Percentiles rank a stretch among this genome's conserved stretches.
These are phyloP conservation scores for Oophaga pumilio DNA, from an alignment of 2,113 vertebrate genomes.

Conservation along the genomic window DNA sequence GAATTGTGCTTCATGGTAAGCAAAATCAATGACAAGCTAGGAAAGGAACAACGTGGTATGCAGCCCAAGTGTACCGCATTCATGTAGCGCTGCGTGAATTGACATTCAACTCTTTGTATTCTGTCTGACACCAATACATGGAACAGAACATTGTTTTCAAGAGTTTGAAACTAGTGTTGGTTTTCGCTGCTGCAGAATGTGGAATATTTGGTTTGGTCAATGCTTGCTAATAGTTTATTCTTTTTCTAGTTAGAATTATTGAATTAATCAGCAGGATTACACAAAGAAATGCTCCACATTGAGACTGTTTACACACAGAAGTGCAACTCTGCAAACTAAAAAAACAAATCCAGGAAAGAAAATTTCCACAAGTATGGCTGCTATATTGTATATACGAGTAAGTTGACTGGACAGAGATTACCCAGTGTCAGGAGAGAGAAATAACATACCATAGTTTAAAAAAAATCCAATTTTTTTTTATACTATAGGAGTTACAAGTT, in stretches of 20 bases:
- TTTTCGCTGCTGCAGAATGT: neutral
- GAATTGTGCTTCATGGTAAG: conserved; percentile 9
- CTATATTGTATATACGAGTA: neutral
- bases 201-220: neutral
- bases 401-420: neutral
- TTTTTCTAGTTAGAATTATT: neutral
- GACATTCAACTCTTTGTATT: neutral
- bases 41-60: conserved; percentile 2
- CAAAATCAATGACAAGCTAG: conserved; percentile 29
- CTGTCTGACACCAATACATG: neutral
- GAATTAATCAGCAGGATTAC: neutral
- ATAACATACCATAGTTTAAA: too few relatives aligned
- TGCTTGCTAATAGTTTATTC: neutral
- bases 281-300: neutral
- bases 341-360: neutral
- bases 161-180: neutral
- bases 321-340: neutral
- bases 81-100: neutral
- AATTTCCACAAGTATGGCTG: neutral
- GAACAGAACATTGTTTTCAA: neutral
- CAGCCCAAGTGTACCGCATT: neutral
- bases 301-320: neutral
- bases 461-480: too few relatives aligned
- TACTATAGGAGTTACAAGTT: too few relatives aligned
- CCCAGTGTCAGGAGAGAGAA: neutral